Conservation (phyloP, 2,113 vertebrate genomes). For the Dromaius novaehollandiae region DNA sequence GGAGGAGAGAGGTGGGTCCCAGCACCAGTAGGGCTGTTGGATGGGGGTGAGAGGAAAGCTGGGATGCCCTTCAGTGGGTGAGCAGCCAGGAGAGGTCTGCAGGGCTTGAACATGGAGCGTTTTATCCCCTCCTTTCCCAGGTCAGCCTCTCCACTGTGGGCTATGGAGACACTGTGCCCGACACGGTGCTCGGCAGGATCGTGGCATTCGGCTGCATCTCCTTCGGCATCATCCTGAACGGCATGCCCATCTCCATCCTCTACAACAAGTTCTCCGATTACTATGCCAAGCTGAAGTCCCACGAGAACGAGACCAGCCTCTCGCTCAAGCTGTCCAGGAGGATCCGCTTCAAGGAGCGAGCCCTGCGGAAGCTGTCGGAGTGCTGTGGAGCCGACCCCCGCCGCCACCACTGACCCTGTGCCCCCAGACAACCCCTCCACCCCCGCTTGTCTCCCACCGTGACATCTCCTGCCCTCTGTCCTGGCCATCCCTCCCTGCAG, state of each 20-base stretch:
- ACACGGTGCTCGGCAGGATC: constrained; percentile 83
- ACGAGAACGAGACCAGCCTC: constrained; percentile 78
- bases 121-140: constrained; percentile 59
- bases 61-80: not conserved
- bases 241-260: constrained; percentile 89
- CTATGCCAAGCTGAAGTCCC: constrained; percentile 85
- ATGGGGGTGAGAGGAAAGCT: not conserved
- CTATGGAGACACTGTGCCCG: constrained; percentile 88
- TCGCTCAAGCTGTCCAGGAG: constrained; percentile 73
- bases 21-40: not conserved
- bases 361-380: constrained; percentile 56
- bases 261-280: constrained; percentile 88
- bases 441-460: fast-evolving
- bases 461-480: not conserved
- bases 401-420: not conserved
- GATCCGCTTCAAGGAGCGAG: constrained; percentile 73
- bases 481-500: not conserved
- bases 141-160: constrained; percentile 94
- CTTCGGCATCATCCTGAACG: constrained; percentile 93
- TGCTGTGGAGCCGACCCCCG: not conserved
- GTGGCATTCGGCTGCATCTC: constrained; percentile 90
- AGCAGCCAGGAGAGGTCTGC: fast-evolving
- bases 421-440: fast-evolving
- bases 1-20: not conserved
- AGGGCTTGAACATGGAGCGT: fast-evolving